phyloP scores from a whole-genome alignment of 2,113 vertebrate species.

The Sander lucioperca region DNA sequence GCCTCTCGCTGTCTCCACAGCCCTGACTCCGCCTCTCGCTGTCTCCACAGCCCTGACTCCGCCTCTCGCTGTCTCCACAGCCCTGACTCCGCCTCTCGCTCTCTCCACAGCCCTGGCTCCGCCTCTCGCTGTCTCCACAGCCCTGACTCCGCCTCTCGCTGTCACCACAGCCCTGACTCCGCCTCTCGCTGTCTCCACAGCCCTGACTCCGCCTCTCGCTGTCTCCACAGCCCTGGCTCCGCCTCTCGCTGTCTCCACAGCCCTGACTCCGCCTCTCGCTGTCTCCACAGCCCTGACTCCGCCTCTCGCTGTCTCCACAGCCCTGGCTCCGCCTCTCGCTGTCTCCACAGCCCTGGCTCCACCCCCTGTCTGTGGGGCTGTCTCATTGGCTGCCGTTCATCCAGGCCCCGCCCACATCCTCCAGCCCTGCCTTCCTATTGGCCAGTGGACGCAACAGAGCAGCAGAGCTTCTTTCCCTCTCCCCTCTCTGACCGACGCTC shows the following conservation, averaged over 20 bases:
- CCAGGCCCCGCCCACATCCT: slow-evolving; percentile 15
- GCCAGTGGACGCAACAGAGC: not conserved
- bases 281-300: not conserved
- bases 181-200: slow-evolving; percentile 1
- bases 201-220: too few species aligned
- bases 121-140: not conserved
- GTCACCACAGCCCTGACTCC: slow-evolving; percentile 11
- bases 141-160: too few species aligned
- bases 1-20: too few species aligned
- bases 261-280: too few species aligned
- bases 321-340: too few species aligned
- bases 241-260: not conserved
- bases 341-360: slow-evolving; percentile 16
- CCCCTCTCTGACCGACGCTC: not conserved
- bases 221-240: not conserved
- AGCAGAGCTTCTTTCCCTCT: not conserved
- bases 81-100: too few species aligned
- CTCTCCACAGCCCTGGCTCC: slow-evolving; percentile 17
- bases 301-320: slow-evolving; percentile 8
- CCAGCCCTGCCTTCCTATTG: slow-evolving; percentile 35
- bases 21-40: too few species aligned
- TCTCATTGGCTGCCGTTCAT: slow-evolving; percentile 19
- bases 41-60: too few species aligned
- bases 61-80: too few species aligned
- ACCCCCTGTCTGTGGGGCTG: not conserved